Base-by-base conservation (phyloP, 2,113 vertebrate genomes). In the Brachyhypopomus gauderio region DNA sequence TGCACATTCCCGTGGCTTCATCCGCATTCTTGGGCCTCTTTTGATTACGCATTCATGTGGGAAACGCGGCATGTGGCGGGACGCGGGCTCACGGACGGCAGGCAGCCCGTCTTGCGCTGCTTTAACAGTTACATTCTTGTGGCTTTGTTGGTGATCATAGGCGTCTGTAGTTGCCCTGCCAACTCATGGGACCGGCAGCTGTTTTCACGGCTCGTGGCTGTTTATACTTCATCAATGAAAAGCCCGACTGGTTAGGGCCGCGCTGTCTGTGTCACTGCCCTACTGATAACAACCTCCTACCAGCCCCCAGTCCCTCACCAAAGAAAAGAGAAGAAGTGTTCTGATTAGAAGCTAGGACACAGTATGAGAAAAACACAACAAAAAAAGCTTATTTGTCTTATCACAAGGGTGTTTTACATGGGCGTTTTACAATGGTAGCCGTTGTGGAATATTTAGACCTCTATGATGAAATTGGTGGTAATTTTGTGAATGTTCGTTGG, bases 211-310 rank as follows among this genome's bases (percentile, higher is more conserved):
- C 78, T 64, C 72, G 60, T 45, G 30, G 25, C 17, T 16, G 41
- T 76, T 78, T 83, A 23, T 67, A 30, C 55, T 66, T 71, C 38
- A 70, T 22, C 82, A 64, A 87, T 81, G 80, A 87, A 83, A 80
- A 80, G 73, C 67, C 34, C 66, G 58, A 80, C 84, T 59, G 77
- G 59, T 59, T 78, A 63, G 76, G 70, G 63, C 69, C 14, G 72
- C 27, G 17, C 52, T 6, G 19, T 45, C 45, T 58, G 34, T 78
- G 72, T 78, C 69, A 14, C 59, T 64, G 67, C 23, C 62, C 27
- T 62, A 56, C 73, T 73, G 75, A 75, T 67, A 75, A 56, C 25
- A 70, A 72, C 59, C 52, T 64, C 36, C 63, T 58, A 56, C 12
- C 74, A 72, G 71, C 38, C 77, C 45, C 36, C 25, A 23, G 62